Conservation (phyloP, 23 tunicate species). For the Styela plicata region DNA sequence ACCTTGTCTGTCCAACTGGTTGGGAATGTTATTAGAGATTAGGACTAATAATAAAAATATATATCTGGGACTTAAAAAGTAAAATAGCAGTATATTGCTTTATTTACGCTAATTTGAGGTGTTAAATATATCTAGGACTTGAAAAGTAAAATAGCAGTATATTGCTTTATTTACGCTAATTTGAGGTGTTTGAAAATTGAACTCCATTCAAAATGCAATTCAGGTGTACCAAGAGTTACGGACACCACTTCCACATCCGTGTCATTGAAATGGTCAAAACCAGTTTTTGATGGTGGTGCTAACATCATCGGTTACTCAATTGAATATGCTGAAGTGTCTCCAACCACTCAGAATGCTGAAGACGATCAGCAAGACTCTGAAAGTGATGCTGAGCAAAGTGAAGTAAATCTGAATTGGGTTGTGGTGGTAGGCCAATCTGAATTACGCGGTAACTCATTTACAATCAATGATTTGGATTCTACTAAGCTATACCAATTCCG, state of each 20-base stretch:
- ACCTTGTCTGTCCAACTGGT: too few relatives aligned
- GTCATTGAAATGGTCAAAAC: slow-evolving; percentile 70
- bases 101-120: too few relatives aligned
- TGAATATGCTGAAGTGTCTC: slow-evolving; percentile 38
- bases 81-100: too few relatives aligned
- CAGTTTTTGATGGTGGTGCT: slow-evolving; percentile 89
- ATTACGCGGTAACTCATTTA: slow-evolving; percentile 27
- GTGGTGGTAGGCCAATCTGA: slow-evolving; percentile 21
- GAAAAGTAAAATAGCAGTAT: too few relatives aligned
- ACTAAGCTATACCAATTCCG: slow-evolving; percentile 62
- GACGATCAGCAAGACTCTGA: slow-evolving; percentile 7
- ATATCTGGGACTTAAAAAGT: too few relatives aligned
- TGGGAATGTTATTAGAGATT: too few relatives aligned
- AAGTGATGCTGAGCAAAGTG: slow-evolving; percentile 19
- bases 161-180: too few relatives aligned
- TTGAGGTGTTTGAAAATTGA: too few relatives aligned
- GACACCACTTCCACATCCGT: slow-evolving; percentile 74
- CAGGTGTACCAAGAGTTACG: slow-evolving; percentile 42
- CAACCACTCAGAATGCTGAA: not conserved
- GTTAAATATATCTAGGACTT: too few relatives aligned
- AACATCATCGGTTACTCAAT: slow-evolving; percentile 73
- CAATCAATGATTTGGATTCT: slow-evolving; percentile 22
- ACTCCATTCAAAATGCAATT: too few relatives aligned
- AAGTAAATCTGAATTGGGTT: slow-evolving; percentile 20
- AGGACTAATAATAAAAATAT: too few relatives aligned